Percentiles rank a stretch among this genome's conserved stretches.
Evolutionary conservation across 2,113 vertebrate species (phyloP).

Genomic region (Holacanthus passer): DNA sequence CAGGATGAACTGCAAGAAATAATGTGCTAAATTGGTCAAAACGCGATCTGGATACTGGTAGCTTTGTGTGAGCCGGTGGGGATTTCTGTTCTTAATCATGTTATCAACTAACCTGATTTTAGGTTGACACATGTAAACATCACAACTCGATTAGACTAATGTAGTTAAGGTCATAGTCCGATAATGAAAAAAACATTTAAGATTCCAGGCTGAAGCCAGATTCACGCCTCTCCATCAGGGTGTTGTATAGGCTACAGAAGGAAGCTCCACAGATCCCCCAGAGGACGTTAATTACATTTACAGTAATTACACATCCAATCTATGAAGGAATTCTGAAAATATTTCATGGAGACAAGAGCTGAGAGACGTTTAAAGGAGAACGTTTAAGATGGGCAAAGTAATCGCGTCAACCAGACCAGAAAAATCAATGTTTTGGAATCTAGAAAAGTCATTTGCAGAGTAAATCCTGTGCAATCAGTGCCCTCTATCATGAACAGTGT

Average conservation of each 20-base stretch:
- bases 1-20: neutral
- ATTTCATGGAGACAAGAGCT: neutral
- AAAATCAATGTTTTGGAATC: neutral
- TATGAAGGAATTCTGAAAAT: neutral
- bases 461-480: neutral
- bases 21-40: neutral
- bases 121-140: neutral
- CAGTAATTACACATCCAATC: neutral
- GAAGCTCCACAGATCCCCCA: neutral
- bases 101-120: constrained; percentile 7
- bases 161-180: neutral
- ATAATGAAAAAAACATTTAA: neutral
- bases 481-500: neutral
- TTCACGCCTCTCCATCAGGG: neutral
- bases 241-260: neutral
- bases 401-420: too few species aligned
- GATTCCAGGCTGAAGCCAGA: neutral
- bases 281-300: neutral
- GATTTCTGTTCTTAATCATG: neutral
- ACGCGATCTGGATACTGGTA: neutral
- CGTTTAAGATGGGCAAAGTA: neutral
- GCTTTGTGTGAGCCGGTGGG: neutral
- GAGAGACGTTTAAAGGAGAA: too few species aligned
- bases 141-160: neutral
- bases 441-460: neutral